Base-by-base conservation (phyloP, 2,888 invertebrate species). In the Sialis fuliginosa region DNA sequence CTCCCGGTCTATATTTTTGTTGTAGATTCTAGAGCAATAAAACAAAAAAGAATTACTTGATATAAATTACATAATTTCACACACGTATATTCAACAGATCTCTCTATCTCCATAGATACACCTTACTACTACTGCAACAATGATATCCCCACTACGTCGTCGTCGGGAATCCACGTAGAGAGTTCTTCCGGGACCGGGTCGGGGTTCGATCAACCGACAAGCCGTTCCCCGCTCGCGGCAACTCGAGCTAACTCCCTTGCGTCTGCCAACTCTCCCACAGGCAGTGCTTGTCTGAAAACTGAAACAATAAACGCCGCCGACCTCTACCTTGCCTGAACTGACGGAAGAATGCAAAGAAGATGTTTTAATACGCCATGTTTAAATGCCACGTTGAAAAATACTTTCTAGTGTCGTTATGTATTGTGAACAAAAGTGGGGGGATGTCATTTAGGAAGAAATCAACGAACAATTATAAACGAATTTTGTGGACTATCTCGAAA, bases 221-320 rank as follows among this genome's bases (percentile, higher is more conserved):
- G 79, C 58, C 72, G 79, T 49, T 79, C 79, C 51, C 80, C 80
- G 47, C 62, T 80, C 55, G 79, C 80, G 50, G 80, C 80, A 30
- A 81, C 80, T 37, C 65, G 80, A 53, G 80, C 80, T 32, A 80
- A 79, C 59, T 79, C 79, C 31, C 67, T 79, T 48, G 79, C 78
- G 6, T 77, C 77, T 49, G 80, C 80, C 33, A 77, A 79, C 41
- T 80, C 80, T 39, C 80, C 80, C 39, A 79, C 78, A 52, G 80
- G 79, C 53, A 79, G 79, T 60, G 79, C 79, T 50, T 78, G 79
- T 62, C 71, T 77, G 51, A 79, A 79, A 60, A 69, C 72, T 50
- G 78, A 79, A 58, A 59, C 61, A 51, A 62, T 61, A 51, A 57
- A 55, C 52, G 58, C 57, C 50, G 61, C 62, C 52, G 64, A 64